phyloP scores from a whole-genome alignment of 2,888 invertebrate species.

The Lysandra bellargus region DNA sequence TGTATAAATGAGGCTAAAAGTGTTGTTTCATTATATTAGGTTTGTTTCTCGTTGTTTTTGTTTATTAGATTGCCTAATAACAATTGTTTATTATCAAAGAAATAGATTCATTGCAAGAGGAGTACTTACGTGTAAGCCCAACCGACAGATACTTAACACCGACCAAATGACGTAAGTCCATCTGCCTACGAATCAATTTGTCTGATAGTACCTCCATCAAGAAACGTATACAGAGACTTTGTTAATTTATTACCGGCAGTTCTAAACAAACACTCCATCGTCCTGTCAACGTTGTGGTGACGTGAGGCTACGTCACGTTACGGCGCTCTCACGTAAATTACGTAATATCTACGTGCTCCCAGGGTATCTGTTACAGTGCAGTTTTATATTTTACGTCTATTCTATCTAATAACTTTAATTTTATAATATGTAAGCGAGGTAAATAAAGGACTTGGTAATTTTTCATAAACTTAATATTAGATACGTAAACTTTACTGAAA shows the following conservation, averaged over 20 bases:
- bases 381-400: not conserved
- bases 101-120: no score
- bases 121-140: no score
- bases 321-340: conserved; percentile 20
- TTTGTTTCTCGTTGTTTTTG: no score
- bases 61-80: no score
- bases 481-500: not conserved
- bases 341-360: not conserved
- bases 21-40: not conserved
- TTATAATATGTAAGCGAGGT: not conserved
- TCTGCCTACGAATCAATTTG: no score
- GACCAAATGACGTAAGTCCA: no score
- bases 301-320: not conserved
- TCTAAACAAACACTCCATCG: not conserved
- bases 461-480: not conserved
- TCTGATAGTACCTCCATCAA: no score
- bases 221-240: no score
- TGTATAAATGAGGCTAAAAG: not conserved
- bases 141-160: no score
- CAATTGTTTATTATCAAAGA: no score
- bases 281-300: conserved; percentile 6
- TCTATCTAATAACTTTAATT: not conserved
- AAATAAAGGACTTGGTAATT: not conserved
- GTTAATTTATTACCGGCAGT: not conserved
- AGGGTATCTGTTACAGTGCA: not conserved